Evolutionary conservation across 2,113 vertebrate species (phyloP), one percentile per base, ranked within the genome.

Genomic region (Noturus placidus): DNA sequence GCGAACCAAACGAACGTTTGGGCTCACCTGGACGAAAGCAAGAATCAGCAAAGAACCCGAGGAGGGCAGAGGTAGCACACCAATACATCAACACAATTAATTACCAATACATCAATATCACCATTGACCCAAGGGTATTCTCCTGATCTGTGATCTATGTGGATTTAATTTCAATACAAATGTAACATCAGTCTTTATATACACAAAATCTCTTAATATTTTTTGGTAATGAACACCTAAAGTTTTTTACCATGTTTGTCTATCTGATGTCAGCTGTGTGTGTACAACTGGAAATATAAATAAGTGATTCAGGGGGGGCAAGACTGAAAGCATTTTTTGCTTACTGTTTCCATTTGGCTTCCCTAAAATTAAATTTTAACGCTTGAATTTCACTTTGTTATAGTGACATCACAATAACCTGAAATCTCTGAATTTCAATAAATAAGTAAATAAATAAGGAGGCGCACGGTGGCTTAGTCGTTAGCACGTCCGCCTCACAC

Each of bases 31-130:
- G 96, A 94, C 96, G 89, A 98, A 97, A 85, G 93, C 91, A 69
- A 96, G 96, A 87, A 95, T 87, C 10, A 87, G 93, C 87, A 96
- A 96, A 5, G 97, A 99, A 86, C 92, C 96, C 84, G 97, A 98
- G 35, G 97, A 99, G 52, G 96, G 95, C 63, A 94, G 95, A 97
- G 98, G 98, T 99, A 94, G 7, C 79, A 50, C 7, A 74, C 72
- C 38, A 42, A n/a, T 1, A 83, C 27, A 63, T 14, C 57, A 59
- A 69, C 14, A 35, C 9, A 14, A 27, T 61, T 25, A 10, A 11
- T 82, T 30, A 30, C n/a, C 3, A 70, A 38, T 35, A 76, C 74
- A 50, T 42, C 17, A 42, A 38, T 17, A 56, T 46, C 56, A 57
- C 79, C 6, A 33, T 57, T 22, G 15, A 50, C 52, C 30, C 52